phyloP scores from a whole-genome alignment of 2,797 vertebrate species.

The Catharus ustulatus region DNA sequence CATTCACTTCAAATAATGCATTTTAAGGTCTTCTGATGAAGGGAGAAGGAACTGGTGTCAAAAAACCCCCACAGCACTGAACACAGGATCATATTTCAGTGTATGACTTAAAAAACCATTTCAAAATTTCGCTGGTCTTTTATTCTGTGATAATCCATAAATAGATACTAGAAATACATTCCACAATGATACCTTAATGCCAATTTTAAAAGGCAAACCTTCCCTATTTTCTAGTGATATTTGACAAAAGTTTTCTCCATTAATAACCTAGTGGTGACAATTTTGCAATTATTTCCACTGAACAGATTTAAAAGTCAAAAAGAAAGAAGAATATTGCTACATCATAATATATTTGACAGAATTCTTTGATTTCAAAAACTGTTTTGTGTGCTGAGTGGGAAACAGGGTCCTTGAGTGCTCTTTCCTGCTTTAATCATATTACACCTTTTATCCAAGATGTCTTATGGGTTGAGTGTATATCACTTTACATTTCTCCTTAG shows the following conservation, averaged over 20 bases:
- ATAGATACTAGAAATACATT: neutral
- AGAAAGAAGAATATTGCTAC: neutral
- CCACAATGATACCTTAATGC: neutral
- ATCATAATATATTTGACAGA: neutral
- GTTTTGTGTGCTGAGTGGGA: neutral
- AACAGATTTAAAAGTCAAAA: neutral
- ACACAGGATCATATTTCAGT: neutral
- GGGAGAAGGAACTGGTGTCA: neutral
- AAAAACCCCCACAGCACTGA: rapidly evolving
- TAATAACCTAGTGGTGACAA: neutral
- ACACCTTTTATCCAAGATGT: neutral
- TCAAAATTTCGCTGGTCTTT: neutral
- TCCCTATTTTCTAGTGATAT: neutral
- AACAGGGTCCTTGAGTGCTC: neutral
- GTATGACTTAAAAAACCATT: neutral
- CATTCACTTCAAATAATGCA: neutral
- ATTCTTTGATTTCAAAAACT: neutral
- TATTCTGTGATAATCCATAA: neutral
- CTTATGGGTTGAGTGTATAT: neutral
- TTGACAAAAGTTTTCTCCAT: neutral
- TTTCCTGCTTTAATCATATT: neutral
- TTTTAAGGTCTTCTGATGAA: neutral
- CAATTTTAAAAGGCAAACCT: neutral
- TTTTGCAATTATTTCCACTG: neutral
- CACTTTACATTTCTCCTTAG: neutral